Conservation (phyloP, 2,797 vertebrate genomes). For the Lutjanus campechanus region DNA sequence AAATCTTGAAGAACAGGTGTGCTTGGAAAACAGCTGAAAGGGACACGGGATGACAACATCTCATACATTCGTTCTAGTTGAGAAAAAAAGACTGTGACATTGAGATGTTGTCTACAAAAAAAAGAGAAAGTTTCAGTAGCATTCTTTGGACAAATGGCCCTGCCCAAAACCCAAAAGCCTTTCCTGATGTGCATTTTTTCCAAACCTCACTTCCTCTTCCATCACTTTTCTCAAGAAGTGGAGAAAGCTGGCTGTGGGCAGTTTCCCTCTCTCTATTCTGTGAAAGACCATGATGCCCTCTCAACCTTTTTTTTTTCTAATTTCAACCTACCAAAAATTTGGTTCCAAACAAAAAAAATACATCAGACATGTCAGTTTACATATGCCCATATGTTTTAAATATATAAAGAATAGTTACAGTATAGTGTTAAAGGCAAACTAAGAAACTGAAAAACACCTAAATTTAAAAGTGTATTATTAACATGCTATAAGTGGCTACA, state of each 20-base stretch:
- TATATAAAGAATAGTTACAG: background rate
- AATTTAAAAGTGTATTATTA: slow-evolving; percentile 47
- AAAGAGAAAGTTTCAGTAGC: slow-evolving; percentile 28
- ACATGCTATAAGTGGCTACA: slow-evolving; percentile 31
- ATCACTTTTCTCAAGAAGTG: slow-evolving; percentile 48
- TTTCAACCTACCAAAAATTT: slow-evolving; percentile 26
- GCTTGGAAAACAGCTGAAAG: background rate
- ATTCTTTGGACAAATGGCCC: slow-evolving; percentile 48
- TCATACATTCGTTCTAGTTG: background rate
- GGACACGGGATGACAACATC: slow-evolving; percentile 8
- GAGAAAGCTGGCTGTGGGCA: slow-evolving; percentile 44
- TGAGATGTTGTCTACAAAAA: slow-evolving; percentile 40
- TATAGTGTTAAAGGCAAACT: slow-evolving; percentile 1
- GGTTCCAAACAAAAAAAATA: slow-evolving; percentile 17
- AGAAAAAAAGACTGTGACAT: slow-evolving; percentile 23
- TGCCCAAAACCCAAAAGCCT: slow-evolving; percentile 62
- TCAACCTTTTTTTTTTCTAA: slow-evolving; percentile 22
- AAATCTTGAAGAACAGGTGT: background rate
- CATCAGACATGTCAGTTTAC: background rate
- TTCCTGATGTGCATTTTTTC: slow-evolving; percentile 68
- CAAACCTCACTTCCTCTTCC: slow-evolving; percentile 64
- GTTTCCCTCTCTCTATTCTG: slow-evolving; percentile 31
- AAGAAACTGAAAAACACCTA: slow-evolving; percentile 19
- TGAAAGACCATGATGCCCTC: slow-evolving; percentile 36
- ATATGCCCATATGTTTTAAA: background rate